Evolutionary conservation across 1,140 invertebrate genomes (phyloP).

Genomic region (Heliconius himera): DNA sequence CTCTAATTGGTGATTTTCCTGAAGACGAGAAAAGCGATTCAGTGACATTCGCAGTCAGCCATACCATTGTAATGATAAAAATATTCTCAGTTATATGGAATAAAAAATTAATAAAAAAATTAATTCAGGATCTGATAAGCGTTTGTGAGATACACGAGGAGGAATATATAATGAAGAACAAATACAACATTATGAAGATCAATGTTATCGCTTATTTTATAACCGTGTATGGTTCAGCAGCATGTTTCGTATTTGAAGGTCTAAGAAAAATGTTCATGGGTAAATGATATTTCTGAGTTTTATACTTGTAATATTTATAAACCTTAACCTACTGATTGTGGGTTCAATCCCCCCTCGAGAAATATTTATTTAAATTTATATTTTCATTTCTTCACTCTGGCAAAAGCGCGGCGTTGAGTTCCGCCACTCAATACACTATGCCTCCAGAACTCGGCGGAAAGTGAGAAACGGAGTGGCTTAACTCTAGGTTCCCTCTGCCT

Average conservation of each 20-base stretch:
- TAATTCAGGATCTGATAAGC: constrained; percentile 57
- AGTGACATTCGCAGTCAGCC: constrained; percentile 63
- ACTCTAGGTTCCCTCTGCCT: too few relatives aligned
- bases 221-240: constrained; percentile 55
- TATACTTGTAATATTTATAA: too few relatives aligned
- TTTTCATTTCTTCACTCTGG: too few relatives aligned
- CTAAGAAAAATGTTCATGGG: constrained; percentile 57
- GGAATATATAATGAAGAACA: constrained; percentile 51
- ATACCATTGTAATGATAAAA: constrained; percentile 68
- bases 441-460: too few relatives aligned
- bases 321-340: too few relatives aligned
- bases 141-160: constrained; percentile 60
- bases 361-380: too few relatives aligned
- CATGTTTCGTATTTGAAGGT: constrained; percentile 63
- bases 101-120: constrained; percentile 54
- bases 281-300: constrained; percentile 18
- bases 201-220: constrained; percentile 60
- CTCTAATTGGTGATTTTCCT: constrained; percentile 59
- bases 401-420: too few relatives aligned
- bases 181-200: constrained; percentile 66
- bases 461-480: too few relatives aligned
- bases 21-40: constrained; percentile 66
- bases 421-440: too few relatives aligned
- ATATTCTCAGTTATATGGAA: constrained; percentile 61
- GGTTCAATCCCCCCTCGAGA: too few relatives aligned